Conservation (phyloP, 1,140 invertebrate genomes). For the Musca domestica region DNA sequence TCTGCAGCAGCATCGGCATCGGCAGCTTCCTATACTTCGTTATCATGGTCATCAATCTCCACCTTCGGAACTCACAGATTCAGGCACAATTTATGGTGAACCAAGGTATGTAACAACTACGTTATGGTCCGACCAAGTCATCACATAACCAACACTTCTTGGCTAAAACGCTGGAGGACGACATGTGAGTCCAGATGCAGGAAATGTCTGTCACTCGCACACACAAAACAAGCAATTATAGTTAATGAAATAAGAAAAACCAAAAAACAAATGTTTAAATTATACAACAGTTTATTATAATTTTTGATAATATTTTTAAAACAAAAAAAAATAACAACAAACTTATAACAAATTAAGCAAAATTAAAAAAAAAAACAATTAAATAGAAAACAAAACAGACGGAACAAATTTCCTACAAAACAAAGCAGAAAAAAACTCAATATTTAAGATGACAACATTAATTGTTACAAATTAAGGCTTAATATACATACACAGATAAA, state of each 20-base stretch:
- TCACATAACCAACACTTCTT: no score
- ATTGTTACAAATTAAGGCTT: no score
- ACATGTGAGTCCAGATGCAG: no score
- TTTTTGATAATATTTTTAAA: constrained; percentile 22
- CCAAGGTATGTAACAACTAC: not conserved
- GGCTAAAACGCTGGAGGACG: no score
- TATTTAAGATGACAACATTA: no score
- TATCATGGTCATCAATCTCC: not conserved
- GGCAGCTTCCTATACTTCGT: not conserved
- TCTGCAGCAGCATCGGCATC: not conserved
- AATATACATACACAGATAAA: no score
- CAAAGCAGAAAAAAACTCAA: no score
- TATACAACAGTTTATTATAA: constrained; percentile 9
- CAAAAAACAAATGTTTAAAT: constrained; percentile 3
- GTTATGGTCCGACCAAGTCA: not conserved
- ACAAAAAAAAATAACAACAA: not conserved
- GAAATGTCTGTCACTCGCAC: no score
- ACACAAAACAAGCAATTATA: constrained; percentile 9
- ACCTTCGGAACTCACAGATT: not conserved
- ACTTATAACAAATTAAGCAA: not conserved
- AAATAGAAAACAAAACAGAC: not conserved
- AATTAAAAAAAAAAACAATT: not conserved
- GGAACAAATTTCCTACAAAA: no score
- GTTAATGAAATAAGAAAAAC: constrained; percentile 1
- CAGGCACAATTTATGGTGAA: not conserved